phyloP scores from a whole-genome alignment of 2,113 vertebrate genomes.

The Vulpes vulpes region DNA sequence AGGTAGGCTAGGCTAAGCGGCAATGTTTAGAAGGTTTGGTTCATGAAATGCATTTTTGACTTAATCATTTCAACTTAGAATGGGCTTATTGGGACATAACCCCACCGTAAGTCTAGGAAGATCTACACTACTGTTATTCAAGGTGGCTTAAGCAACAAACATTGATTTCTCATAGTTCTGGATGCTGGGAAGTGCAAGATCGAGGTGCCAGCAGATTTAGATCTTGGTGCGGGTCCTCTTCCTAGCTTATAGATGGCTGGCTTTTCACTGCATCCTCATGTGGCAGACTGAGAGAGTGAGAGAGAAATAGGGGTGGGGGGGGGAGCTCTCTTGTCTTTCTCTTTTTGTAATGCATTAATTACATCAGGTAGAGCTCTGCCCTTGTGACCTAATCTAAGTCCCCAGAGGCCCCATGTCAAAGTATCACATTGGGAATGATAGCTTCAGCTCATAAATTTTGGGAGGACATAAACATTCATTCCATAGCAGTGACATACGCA shows the following conservation, averaged over 20 bases:
- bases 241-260: neutral
- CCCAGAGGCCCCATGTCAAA: neutral
- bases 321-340: neutral
- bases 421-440: neutral
- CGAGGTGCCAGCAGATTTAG: neutral
- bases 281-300: neutral
- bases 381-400: neutral
- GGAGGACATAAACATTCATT: neutral
- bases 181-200: neutral
- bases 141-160: neutral
- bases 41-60: neutral
- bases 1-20: neutral
- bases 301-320: neutral
- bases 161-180: neutral
- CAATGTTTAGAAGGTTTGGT: neutral
- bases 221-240: neutral
- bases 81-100: neutral
- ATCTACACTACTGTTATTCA: neutral
- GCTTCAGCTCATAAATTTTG: neutral
- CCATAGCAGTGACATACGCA: neutral
- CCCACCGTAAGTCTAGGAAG: neutral
- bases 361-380: neutral
- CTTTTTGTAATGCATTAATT: neutral
- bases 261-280: neutral
- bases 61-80: neutral